phyloP scores from a whole-genome alignment of 1,140 invertebrate species.

The Chironomus striatipennis region DNA sequence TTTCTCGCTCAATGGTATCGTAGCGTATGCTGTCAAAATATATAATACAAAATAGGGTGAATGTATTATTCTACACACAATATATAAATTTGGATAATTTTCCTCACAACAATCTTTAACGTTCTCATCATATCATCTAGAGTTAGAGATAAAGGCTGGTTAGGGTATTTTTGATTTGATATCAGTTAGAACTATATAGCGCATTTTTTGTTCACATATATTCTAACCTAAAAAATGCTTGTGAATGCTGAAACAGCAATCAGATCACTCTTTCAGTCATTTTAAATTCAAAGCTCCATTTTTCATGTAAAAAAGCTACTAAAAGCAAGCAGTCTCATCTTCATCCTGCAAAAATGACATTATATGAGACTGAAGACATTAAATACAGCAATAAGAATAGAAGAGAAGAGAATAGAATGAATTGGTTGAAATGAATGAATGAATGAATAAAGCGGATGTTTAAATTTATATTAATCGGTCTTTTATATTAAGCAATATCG shows the following conservation, averaged over 20 bases:
- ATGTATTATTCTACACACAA: neutral
- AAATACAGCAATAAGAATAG: neutral
- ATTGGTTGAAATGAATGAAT: no score
- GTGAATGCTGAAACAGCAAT: no score
- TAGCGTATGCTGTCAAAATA: neutral
- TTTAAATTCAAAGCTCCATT: neutral
- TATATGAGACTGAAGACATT: neutral
- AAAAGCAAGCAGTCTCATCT: no score
- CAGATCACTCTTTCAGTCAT: neutral
- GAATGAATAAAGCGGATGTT: constrained; percentile 15
- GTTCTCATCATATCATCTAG: neutral
- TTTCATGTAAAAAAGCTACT: neutral
- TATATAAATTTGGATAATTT: constrained; percentile 15
- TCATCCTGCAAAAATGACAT: neutral
- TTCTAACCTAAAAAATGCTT: no score
- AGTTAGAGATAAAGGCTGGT: neutral
- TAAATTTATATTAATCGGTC: constrained; percentile 22
- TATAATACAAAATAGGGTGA: neutral
- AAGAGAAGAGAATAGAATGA: no score
- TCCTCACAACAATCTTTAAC: neutral
- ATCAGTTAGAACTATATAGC: no score
- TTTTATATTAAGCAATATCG: constrained; percentile 23
- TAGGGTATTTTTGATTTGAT: no score
- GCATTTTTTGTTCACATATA: no score
- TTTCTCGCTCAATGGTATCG: neutral